These are phyloP conservation scores for Potorous gilbertii DNA, from an alignment of 2,797 vertebrate genomes.

Conservation along the genomic window DNA sequence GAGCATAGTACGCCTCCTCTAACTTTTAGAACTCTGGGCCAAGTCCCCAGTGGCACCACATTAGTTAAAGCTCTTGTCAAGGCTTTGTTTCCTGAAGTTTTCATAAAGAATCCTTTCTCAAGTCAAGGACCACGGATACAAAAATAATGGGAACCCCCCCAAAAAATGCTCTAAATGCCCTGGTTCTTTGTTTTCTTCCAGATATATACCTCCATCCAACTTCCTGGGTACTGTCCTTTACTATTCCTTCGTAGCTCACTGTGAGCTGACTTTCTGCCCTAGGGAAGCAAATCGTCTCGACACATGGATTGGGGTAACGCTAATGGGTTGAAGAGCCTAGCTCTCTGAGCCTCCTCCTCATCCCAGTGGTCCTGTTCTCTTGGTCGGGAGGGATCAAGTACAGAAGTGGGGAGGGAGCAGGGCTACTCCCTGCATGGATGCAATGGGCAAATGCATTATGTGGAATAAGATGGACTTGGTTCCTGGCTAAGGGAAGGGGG, in stretches of 20 bases:
- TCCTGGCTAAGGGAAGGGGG: neutral
- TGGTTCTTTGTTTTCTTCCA: neutral
- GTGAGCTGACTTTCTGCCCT: neutral
- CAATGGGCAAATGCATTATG: neutral
- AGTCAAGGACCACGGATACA: neutral
- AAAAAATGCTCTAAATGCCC: too few species aligned
- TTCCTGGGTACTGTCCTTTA: accelerated
- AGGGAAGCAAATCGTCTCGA: neutral
- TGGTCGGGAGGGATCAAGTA: neutral
- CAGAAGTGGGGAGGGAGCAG: neutral
- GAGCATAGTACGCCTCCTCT: too few species aligned
- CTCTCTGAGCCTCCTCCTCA: neutral
- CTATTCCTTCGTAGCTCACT: neutral
- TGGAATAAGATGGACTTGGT: neutral
- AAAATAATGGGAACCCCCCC: neutral
- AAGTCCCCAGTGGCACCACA: neutral
- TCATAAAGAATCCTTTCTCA: neutral
- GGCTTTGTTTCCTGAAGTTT: neutral
- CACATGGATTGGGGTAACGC: neutral
- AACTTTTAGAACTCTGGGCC: too few species aligned
- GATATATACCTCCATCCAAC: neutral
- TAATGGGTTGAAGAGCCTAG: neutral
- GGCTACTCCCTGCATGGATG: neutral
- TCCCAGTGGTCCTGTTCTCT: neutral
- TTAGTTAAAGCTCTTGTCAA: neutral